phyloP scores from a whole-genome alignment of 2,113 vertebrate species.

The Cyanocitta stelleri region DNA sequence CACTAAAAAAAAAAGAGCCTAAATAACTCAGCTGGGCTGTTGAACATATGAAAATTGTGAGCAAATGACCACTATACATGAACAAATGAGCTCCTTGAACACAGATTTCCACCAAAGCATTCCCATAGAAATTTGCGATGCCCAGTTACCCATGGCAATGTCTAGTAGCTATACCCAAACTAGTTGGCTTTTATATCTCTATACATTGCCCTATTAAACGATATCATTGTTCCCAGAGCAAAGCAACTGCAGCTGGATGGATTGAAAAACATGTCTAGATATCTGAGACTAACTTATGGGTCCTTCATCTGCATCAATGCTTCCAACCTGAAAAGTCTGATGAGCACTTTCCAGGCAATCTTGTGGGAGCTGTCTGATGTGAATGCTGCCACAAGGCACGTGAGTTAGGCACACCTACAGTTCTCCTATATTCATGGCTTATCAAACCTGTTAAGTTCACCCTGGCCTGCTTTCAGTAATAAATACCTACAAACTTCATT shows the following conservation, averaged over 20 bases:
- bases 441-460: not conserved
- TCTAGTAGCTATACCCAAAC: not conserved
- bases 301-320: fast-evolving
- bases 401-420: not conserved
- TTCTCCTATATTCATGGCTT: not conserved
- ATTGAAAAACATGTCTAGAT: not conserved
- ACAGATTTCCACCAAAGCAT: not conserved
- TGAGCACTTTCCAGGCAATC: not conserved
- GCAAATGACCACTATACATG: not conserved
- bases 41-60: not conserved
- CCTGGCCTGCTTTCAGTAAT: not conserved
- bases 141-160: not conserved
- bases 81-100: not conserved
- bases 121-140: not conserved
- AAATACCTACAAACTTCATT: not conserved
- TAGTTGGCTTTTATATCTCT: not conserved
- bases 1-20: not conserved
- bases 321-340: not conserved
- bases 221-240: not conserved
- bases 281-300: fast-evolving
- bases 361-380: not conserved
- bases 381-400: not conserved
- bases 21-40: not conserved
- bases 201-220: not conserved
- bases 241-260: not conserved